Evolutionary conservation across 2,113 vertebrate species (phyloP), one percentile per base, ranked within the genome.

Genomic region (Hyla sarda): DNA sequence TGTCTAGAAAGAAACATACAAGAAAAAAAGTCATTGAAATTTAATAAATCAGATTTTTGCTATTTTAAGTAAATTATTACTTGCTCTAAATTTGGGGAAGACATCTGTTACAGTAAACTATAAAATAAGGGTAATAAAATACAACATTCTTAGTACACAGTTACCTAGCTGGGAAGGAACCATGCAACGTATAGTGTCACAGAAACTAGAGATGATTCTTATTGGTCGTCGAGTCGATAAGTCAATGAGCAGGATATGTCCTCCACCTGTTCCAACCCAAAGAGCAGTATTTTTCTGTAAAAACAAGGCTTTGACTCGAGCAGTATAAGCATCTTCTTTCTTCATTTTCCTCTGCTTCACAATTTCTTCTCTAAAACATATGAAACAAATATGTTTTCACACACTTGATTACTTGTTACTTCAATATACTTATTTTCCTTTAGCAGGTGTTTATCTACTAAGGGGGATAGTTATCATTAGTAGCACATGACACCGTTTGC

Each of bases 241-340:
- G 76, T 99, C 98, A 85, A 99, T 93, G 56, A 99, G 92, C 54
- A 99, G 89, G 84, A 99, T 89, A 16, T 96, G 92, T 86, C 98
- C 98, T 83, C 96, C 96, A 69, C 96, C 95, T 6, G 97, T 99
- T 56, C 97, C 97, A 25, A 99, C 92, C 98, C 97, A 99, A 74
- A 99, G 93, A 0, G 96, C 93, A 1, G 93, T 93, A 19, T 96
- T 92, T 72, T 94, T 96, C 89, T 97, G 98, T 62, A 99, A 92
- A 88, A 96, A 94, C 87, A 99, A 93, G 12, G 96, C 92, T 91
- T 98, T 99, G 65, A 99, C 97, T 76, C 92, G 89, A 83, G 95
- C 96, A 87, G 93, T 94, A 89, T 94, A 95, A 48, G 90, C 41
- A 71, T 93, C 83, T 67, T 90, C 90, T 17, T 90, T 92, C 78